These are phyloP conservation scores for Druon quercuslanigerum DNA, from an alignment of 1,140 invertebrate genomes.

Conservation along the genomic window DNA sequence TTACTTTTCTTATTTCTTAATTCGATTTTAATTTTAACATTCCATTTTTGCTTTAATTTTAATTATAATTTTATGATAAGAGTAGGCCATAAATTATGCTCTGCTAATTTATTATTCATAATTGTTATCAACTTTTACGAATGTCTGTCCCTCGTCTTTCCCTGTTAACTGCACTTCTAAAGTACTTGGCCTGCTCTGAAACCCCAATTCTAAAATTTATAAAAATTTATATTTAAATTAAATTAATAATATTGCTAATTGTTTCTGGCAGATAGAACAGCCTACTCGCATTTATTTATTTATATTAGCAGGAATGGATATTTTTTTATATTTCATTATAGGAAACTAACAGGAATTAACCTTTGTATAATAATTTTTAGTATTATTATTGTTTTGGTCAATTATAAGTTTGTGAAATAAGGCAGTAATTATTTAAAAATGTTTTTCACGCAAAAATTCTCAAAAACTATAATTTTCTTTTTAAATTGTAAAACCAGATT, in stretches of 20 bases:
- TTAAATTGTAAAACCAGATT: slow-evolving; percentile 6
- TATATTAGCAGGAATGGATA: no score
- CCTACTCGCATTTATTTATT: no score
- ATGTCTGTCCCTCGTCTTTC: not conserved
- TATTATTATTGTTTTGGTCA: no score
- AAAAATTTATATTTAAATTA: not conserved
- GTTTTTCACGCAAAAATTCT: slow-evolving; percentile 18
- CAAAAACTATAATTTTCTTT: not conserved
- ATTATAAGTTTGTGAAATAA: not conserved
- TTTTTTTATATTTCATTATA: not conserved
- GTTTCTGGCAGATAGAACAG: no score
- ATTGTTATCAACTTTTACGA: not conserved
- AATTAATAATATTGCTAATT: not conserved
- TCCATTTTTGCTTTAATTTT: not conserved
- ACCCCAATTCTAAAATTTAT: not conserved
- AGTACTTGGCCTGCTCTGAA: slow-evolving; percentile 19
- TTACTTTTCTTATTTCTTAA: no score
- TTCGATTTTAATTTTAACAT: not conserved
- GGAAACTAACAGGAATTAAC: not conserved
- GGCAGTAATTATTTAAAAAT: not conserved
- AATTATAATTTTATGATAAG: slow-evolving; percentile 40
- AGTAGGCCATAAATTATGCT: slow-evolving; percentile 59
- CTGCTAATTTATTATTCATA: slow-evolving; percentile 28
- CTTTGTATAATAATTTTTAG: not conserved
- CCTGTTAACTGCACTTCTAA: slow-evolving; percentile 11